phyloP scores from a whole-genome alignment of 2,113 vertebrate genomes.

The Myotis brandtii region DNA sequence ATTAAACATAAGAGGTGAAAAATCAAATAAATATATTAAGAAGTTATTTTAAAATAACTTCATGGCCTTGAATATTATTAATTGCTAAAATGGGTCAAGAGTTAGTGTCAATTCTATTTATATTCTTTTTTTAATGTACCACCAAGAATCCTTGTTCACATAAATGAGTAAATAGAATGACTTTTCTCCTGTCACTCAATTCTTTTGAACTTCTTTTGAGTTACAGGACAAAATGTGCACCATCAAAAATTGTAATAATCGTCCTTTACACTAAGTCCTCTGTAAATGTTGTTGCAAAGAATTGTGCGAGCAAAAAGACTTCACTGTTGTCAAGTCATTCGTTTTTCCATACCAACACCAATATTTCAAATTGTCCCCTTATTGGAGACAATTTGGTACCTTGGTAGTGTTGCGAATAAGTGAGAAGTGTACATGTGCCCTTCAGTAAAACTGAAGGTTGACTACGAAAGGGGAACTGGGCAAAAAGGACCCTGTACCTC shows the following conservation, averaged over 20 bases:
- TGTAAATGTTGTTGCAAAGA: not conserved
- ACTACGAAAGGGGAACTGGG: not conserved
- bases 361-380: not conserved
- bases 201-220: not conserved
- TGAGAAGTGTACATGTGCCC: not conserved
- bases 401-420: not conserved
- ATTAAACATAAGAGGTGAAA: not conserved
- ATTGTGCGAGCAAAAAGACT: not conserved
- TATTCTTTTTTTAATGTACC: not conserved
- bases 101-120: not conserved
- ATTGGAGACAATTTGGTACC: not conserved
- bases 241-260: not conserved
- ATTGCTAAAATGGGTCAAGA: not conserved
- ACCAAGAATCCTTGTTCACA: not conserved
- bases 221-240: not conserved
- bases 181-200: conserved; percentile 1
- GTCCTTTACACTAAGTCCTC: not conserved
- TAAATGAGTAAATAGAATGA: not conserved
- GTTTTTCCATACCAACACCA: not conserved
- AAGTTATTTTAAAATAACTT: not conserved
- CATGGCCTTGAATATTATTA: not conserved
- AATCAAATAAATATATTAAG: not conserved
- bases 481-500: not conserved
- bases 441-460: not conserved
- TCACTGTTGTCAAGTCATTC: not conserved